Conservation (phyloP, 2,797 vertebrate species). For the Moxostoma hubbsi region DNA sequence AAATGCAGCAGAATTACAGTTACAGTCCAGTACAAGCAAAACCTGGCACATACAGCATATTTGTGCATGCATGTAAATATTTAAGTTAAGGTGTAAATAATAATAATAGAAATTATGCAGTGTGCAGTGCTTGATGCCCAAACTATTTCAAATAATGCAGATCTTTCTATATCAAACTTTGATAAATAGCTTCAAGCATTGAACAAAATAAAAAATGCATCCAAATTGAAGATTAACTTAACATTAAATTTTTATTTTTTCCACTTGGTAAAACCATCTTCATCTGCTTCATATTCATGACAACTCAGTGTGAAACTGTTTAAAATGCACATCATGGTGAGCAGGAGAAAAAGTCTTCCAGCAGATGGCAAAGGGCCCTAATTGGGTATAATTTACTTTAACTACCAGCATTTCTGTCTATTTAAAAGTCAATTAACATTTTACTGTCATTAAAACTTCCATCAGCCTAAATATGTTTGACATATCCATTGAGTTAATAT, state of each 20-base stretch:
- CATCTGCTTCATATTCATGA: slow-evolving; percentile 17
- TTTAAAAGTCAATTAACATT: slow-evolving; percentile 66
- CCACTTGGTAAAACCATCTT: neutral
- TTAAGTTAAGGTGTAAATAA: neutral
- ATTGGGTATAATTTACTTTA: slow-evolving; percentile 65
- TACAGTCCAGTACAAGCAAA: slow-evolving; percentile 3
- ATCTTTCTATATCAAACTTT: slow-evolving; percentile 22
- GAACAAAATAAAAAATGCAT: neutral
- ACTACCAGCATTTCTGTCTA: slow-evolving; percentile 64
- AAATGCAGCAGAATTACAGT: neutral
- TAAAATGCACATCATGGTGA: slow-evolving; percentile 59
- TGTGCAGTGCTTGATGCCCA: neutral
- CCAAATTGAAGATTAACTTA: slow-evolving; percentile 3
- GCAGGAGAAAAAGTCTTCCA: slow-evolving; percentile 46
- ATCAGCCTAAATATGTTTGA: slow-evolving; percentile 62
- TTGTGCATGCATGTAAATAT: neutral
- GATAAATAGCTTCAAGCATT: neutral
- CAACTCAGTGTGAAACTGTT: slow-evolving; percentile 36
- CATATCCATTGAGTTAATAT: slow-evolving; percentile 43
- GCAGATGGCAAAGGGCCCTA: slow-evolving; percentile 62
- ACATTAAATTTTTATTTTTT: neutral
- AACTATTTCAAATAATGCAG: neutral
- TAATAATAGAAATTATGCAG: neutral
- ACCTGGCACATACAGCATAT: neutral
- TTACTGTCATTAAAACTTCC: slow-evolving; percentile 64